These are phyloP conservation scores for Troides helena DNA, from an alignment of 2,888 invertebrate genomes.

Conservation along the genomic window DNA sequence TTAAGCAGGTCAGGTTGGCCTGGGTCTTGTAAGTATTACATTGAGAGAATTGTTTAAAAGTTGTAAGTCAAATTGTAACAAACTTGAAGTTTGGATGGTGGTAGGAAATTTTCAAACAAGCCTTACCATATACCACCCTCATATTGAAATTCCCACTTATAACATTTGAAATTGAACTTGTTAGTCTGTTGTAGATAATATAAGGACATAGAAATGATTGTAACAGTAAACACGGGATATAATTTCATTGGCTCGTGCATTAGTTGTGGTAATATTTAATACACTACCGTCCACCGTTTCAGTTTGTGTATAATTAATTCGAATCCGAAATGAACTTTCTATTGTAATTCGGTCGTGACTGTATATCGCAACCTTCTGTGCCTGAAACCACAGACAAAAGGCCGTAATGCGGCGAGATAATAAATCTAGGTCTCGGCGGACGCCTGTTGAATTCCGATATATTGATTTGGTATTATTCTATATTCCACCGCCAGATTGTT, in stretches of 20 bases:
- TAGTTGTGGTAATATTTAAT: constrained; percentile 6
- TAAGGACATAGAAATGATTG: no score
- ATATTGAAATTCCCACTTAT: no score
- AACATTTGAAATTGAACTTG: no score
- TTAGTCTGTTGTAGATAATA: no score
- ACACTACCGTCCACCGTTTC: constrained; percentile 28
- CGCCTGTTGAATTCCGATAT: constrained; percentile 35
- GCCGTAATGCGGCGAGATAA: constrained; percentile 40
- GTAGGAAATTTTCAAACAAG: no score
- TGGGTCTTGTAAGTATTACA: no score
- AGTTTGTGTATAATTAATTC: constrained; percentile 35
- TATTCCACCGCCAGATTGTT: constrained; percentile 14
- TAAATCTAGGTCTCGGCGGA: constrained; percentile 43
- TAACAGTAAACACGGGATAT: no score
- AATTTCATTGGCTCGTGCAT: background rate
- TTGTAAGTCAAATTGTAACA: no score
- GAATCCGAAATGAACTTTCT: constrained; percentile 37
- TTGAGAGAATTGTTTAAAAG: no score
- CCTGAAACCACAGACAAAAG: constrained; percentile 44
- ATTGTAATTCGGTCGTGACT: constrained; percentile 38
- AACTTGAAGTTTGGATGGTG: no score
- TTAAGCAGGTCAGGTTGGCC: no score
- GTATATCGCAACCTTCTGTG: constrained; percentile 31
- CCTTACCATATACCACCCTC: no score
- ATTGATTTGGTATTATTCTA: constrained; percentile 41